Base-by-base conservation (phyloP, 1,140 invertebrate species). In the Galleria mellonella region DNA sequence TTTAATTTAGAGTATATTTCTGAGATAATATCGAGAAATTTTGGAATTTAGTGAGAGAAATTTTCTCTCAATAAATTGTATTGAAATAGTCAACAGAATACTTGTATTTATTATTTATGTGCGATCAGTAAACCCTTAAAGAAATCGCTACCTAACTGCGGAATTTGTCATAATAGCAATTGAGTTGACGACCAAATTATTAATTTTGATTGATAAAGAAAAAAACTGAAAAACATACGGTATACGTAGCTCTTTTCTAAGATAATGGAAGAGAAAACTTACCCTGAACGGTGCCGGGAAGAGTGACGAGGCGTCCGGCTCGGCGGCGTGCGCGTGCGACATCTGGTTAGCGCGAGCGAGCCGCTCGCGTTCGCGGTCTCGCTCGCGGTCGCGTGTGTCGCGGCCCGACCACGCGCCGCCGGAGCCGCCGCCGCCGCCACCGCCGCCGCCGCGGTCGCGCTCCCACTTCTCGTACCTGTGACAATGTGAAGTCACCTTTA, bases 401-500 rank as follows among this genome's bases (percentile, higher is more conserved):
- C 66, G 65, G 51, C 69, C 62, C 41, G 64, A 43, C 60, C 71
- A 61, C 52, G 62, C 43, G 41, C 60, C 55, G 44, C 62, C 63
- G 39, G 55, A 38, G 40, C 51, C 72, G 50, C 54, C 57, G 31
- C 46, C 53, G 38, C 48, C 57, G 47, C 51, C 45, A 29, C 50
- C 53, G 30, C 58, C 52, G 55, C 64, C 67, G 52, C 62, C 72
- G 64, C 72, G 62, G 54, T 65, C 74, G 54, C 75, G 69, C 36
- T 73, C 72, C 73, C 76, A 81, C 76, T 75, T 79, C 56, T 77
- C 75, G 72, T 73, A 81, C 69, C 75, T 81, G 67, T 0, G 62
- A 70, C 35, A 53, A 62, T 1, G n/a, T 17, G 15, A 42, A 33
- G 11, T 13, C 14, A 42, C 32, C 39, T 32, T 33, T n/a, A n/a